These are phyloP conservation scores for Proterorhinus semilunaris DNA, from an alignment of 2,113 vertebrate species.

Conservation along the genomic window DNA sequence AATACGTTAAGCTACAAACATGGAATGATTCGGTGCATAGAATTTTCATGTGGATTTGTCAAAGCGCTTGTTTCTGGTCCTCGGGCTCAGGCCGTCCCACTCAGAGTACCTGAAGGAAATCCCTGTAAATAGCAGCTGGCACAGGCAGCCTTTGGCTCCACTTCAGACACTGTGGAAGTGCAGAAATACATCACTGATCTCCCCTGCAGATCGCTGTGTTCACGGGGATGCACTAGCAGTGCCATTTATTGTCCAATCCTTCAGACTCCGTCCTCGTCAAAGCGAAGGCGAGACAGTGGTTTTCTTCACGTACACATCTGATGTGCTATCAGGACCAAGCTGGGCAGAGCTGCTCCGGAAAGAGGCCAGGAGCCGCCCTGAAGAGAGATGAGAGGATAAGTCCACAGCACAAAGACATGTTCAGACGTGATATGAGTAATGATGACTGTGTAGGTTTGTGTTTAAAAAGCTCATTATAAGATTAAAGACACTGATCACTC, in stretches of 20 bases:
- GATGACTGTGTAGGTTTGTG: slow-evolving; percentile 27
- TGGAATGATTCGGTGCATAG: slow-evolving; percentile 64
- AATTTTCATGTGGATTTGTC: slow-evolving; percentile 74
- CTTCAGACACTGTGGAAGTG: slow-evolving; percentile 75
- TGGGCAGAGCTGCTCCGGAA: slow-evolving; percentile 81
- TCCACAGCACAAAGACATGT: slow-evolving; percentile 25
- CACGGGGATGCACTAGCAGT: neutral
- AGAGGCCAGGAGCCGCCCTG: slow-evolving; percentile 82
- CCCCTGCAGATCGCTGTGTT: slow-evolving; percentile 14
- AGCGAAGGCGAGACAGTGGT: slow-evolving; percentile 49
- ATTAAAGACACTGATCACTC: slow-evolving; percentile 32
- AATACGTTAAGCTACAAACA: slow-evolving; percentile 47
- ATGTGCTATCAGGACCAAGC: slow-evolving; percentile 79
- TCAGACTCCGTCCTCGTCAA: slow-evolving; percentile 33
- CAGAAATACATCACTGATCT: slow-evolving; percentile 76
- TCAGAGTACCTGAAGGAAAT: slow-evolving; percentile 82
- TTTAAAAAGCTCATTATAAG: slow-evolving; percentile 31
- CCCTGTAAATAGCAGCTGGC: slow-evolving; percentile 76
- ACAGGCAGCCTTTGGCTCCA: slow-evolving; percentile 68
- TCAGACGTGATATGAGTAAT: slow-evolving; percentile 31
- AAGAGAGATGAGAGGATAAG: slow-evolving; percentile 5
- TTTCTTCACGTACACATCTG: slow-evolving; percentile 82
- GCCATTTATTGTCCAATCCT: neutral
- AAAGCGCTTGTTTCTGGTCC: slow-evolving; percentile 74
- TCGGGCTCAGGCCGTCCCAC: slow-evolving; percentile 54